A percentile compares a stretch with the other conserved stretches of the same genome.
Evolutionary conservation across 2,888 invertebrate species (phyloP).

Genomic region (Synanthedon tipuliformis): DNA sequence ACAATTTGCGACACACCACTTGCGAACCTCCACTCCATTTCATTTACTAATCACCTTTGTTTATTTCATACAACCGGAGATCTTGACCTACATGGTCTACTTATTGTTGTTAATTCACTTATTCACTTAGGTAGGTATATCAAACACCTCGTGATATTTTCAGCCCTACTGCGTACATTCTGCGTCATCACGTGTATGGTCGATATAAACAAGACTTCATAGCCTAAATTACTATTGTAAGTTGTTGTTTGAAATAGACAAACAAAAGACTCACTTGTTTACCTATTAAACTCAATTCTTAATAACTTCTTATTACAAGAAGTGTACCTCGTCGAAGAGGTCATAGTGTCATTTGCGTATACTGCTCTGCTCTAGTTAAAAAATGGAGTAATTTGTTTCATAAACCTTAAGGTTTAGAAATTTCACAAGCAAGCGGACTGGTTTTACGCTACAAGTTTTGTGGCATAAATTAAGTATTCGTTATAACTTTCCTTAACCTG

Average conservation of each 20-base stretch:
- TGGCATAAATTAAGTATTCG: too few species aligned
- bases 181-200: not conserved
- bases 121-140: conserved; percentile 14
- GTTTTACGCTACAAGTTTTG: too few species aligned
- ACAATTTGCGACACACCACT: not conserved
- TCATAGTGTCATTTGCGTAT: too few species aligned
- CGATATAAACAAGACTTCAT: not conserved
- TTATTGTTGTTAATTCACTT: conserved; percentile 39
- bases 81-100: conserved; percentile 50
- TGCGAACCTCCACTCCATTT: not conserved
- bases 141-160: conserved; percentile 8
- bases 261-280: not conserved
- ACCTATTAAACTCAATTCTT: not conserved
- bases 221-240: not conserved
- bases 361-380: too few species aligned
- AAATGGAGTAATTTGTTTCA: too few species aligned
- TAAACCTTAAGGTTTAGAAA: too few species aligned
- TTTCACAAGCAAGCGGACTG: too few species aligned
- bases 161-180: not conserved
- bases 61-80: conserved; percentile 22
- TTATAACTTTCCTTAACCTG: too few species aligned
- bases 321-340: too few species aligned
- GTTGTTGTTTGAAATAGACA: not conserved
- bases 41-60: conserved; percentile 8
- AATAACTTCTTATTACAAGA: too few species aligned